These are phyloP conservation scores for Buceros bicornis DNA, from an alignment of 2,797 vertebrate species.

Conservation along the genomic window DNA sequence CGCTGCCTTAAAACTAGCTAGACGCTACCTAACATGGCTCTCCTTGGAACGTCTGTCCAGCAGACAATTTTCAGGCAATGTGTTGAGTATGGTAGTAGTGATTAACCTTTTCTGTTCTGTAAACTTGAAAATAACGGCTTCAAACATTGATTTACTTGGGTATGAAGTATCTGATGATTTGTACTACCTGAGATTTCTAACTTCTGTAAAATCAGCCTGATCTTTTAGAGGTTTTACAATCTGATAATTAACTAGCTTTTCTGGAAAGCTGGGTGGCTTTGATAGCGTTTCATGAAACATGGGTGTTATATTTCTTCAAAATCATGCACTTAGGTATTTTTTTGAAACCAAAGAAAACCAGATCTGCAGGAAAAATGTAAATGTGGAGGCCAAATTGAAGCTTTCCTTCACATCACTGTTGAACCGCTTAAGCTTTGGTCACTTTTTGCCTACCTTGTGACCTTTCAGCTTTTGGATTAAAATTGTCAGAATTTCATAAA, in stretches of 20 bases:
- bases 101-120: not conserved
- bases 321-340: not conserved
- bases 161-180: not conserved
- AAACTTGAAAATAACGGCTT: not conserved
- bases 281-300: not conserved
- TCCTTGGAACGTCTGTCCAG: not conserved
- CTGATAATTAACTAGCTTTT: not conserved
- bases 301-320: not conserved
- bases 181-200: not conserved
- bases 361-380: not conserved
- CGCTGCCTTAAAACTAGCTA: conserved; percentile 15
- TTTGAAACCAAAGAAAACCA: not conserved
- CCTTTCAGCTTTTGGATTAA: not conserved
- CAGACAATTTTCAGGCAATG: not conserved
- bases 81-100: not conserved
- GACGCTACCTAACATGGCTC: not conserved
- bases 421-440: not conserved
- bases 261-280: not conserved
- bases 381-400: not conserved
- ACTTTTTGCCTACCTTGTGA: not conserved
- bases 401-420: not conserved
- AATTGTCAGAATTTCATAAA: not conserved
- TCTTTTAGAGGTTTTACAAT: not conserved
- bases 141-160: not conserved
- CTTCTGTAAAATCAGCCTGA: not conserved